Evolutionary conservation across 2,888 invertebrate genomes (phyloP), one percentile per base, ranked within the genome.

Genomic region (Drosophila histrio): DNA sequence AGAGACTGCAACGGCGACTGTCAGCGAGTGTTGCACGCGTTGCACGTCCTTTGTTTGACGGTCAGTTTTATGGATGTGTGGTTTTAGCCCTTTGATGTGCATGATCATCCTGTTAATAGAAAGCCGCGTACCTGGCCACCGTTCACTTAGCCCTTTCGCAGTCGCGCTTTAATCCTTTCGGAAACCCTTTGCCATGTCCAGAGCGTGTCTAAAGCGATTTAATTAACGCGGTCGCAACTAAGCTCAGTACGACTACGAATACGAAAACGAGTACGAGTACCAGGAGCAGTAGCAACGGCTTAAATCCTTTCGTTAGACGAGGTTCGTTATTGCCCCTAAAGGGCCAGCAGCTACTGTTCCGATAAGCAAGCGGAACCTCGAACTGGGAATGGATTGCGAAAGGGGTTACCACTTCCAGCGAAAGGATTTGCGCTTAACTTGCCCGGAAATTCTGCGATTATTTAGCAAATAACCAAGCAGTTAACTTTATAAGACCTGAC

Each of bases 1-100:
- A 30, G 44, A n/a, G 28, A 44, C 26, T 21, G 49, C 11, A 36
- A 9, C 44, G 9, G 52, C 22, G 58, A 41, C 44, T 34, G 32
- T 11, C 8, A 15, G 22, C 24, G 5, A 24, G 52, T 56, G 22
- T 46, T 39, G 58, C 9, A 58, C 59, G 63, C 52, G 36, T 57
- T 41, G 60, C 41, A 74, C 74, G 50, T 26, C 13, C 49, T 46
- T 74, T 74, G 74, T 82, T 82, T 84, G 72, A 74, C 87, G 72
- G 34, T 22, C 88, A 68, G 81, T 90, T 90, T 90, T 88, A 89
- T 90, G 90, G 90, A 90, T 89, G 90, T 90, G 89, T 88, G 90
- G 90, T 90, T 90, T 89, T 86, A 89, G 90, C 89, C 90, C 88
- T 89, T 90, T 90, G 88, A 90, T 90, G 89, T 83, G 79, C 83